Evolutionary conservation across 1,140 invertebrate genomes (phyloP), one percentile per base, ranked within the genome.

Genomic region (Meloidogyne chitwoodi): DNA sequence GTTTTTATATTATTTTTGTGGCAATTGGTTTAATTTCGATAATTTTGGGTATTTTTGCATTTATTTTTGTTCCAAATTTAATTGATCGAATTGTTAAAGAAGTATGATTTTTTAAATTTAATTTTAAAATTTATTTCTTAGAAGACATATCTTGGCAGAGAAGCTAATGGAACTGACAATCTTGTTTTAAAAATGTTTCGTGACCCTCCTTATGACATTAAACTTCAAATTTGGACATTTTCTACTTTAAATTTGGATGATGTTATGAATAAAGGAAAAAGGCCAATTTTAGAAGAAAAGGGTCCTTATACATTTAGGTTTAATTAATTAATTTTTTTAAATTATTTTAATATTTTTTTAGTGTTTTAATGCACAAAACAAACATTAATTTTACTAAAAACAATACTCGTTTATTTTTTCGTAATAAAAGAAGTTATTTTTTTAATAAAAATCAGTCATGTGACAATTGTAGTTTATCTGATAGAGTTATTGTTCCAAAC

Each of bases 281-380:
- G 80, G 75, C 85, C 85, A 26, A 70, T 63, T 29, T 14, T 86
- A 19, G 44, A 74, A 14, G 75, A 86, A 65, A 84, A 86, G 41
- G 84, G 84, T 19, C 84, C 84, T 2, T 86, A 84, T 76, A 73
- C 80, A 29, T 86, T 86, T 74, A 73, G 56, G 71, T 73, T 26
- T n/a, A 12, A 4, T 29, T 70, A 19, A 29, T 26, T 19, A 16
- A n/a, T 56, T 56, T 56, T n/a, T 26, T 34, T 26, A 24, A 34
- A 68, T 24, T 68, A 26, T 34, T 14, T 3, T 4, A 14, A 38
- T 16, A 38, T 1, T 38, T 31, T 31, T 62, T 26, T 34, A 63
- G 71, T 38, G 71, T 73, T 24, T 61, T 26, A 10, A 41, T 73
- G 34, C 71, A 73, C 56, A 73, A 73, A 31, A 27, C 70, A 31